A percentile compares a stretch with the other conserved stretches of the same genome.
Evolutionary conservation across 2,888 invertebrate genomes (phyloP).

Genomic region (Caenorhabditis doughertyi): DNA sequence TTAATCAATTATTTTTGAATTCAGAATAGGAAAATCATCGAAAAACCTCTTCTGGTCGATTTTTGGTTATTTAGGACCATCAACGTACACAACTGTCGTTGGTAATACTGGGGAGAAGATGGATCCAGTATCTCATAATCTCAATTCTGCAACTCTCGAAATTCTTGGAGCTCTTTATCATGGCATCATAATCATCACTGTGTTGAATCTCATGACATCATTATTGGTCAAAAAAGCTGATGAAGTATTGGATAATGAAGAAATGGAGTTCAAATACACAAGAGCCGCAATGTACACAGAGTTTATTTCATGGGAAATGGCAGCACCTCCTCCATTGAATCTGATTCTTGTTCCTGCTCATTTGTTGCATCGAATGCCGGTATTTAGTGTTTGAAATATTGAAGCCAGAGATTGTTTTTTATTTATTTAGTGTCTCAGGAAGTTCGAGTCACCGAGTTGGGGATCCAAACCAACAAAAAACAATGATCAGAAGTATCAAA

Average conservation of each 20-base stretch:
- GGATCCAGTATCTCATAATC: constrained; percentile 39
- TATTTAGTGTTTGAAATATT: not conserved
- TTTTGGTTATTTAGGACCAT: constrained; percentile 76
- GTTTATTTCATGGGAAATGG: constrained; percentile 68
- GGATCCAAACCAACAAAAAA: constrained; percentile 16
- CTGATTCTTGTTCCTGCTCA: constrained; percentile 57
- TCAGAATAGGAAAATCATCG: constrained; percentile 37
- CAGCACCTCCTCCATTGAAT: constrained; percentile 79
- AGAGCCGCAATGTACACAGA: constrained; percentile 76
- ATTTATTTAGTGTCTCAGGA: not conserved
- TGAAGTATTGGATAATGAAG: constrained; percentile 78
- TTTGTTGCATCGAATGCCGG: constrained; percentile 18
- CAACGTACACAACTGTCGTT: constrained; percentile 57
- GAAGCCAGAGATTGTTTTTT: too few relatives aligned
- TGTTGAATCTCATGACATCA: constrained; percentile 80
- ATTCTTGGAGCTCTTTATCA: constrained; percentile 73
- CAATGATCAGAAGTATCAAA: not conserved
- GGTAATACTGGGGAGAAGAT: constrained; percentile 72
- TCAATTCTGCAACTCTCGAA: constrained; percentile 65
- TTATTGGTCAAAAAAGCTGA: constrained; percentile 77
- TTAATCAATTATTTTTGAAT: constrained; percentile 24
- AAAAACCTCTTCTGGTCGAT: constrained; percentile 77
- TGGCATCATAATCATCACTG: constrained; percentile 73
- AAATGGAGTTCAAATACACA: constrained; percentile 79
- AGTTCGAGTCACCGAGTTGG: constrained; percentile 27